phyloP scores from a whole-genome alignment of 2,888 invertebrate species.

The Pheosia gnoma region DNA sequence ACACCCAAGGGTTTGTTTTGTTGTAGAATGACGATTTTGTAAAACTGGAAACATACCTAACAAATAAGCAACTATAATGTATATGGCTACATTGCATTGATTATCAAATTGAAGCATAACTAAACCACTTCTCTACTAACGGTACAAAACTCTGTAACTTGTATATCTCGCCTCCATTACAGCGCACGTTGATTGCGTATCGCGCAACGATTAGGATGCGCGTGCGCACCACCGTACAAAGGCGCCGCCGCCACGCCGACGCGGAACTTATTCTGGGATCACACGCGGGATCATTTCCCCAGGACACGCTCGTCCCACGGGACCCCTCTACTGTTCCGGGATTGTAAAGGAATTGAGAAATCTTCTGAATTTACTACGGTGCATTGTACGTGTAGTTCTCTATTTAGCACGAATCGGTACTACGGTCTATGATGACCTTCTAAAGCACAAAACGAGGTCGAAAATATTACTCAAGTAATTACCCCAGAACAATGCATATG shows the following conservation, averaged over 20 bases:
- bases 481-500: conserved; percentile 40
- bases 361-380: neutral
- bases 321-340: conserved; percentile 42
- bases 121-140: conserved; percentile 19
- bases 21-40: too few species aligned
- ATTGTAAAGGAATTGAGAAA: conserved; percentile 29
- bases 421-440: neutral
- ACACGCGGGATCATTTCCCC: conserved; percentile 45
- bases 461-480: conserved; percentile 39
- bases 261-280: conserved; percentile 59
- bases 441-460: conserved; percentile 21
- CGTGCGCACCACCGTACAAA: conserved; percentile 58
- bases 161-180: conserved; percentile 50
- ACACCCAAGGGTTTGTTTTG: too few species aligned
- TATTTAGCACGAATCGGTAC: neutral
- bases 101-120: neutral
- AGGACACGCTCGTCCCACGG: conserved; percentile 51
- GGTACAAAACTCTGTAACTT: conserved; percentile 30
- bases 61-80: too few species aligned
- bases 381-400: neutral
- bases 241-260: conserved; percentile 50
- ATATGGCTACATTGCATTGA: neutral
- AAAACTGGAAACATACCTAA: too few species aligned
- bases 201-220: conserved; percentile 64
- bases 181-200: conserved; percentile 64